Conservation (phyloP, 2,888 invertebrate genomes). For the Zaprionus lineosus region DNA sequence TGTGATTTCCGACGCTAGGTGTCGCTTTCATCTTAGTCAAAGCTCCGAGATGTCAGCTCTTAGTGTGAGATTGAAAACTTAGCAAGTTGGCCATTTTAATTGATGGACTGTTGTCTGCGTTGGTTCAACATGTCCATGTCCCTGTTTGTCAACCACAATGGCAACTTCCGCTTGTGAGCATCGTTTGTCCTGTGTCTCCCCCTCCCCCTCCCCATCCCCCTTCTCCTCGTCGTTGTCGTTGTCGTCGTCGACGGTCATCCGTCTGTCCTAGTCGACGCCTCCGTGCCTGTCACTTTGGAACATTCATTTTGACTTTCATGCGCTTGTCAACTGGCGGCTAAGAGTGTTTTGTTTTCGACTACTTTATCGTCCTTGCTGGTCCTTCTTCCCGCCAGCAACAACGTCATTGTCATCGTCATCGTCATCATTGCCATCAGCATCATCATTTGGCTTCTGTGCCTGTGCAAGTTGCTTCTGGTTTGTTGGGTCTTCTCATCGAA, state of each 20-base stretch:
- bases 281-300: slow-evolving; percentile 49
- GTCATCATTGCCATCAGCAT: slow-evolving; percentile 9
- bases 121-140: slow-evolving; percentile 37
- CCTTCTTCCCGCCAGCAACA: background rate
- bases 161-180: slow-evolving; percentile 38
- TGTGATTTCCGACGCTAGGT: slow-evolving; percentile 7
- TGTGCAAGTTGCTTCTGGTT: no score
- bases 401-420: slow-evolving; percentile 14
- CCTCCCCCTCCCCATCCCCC: background rate
- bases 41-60: slow-evolving; percentile 33
- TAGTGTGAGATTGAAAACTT: slow-evolving; percentile 48
- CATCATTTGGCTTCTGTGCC: slow-evolving; percentile 20
- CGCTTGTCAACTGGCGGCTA: slow-evolving; percentile 57
- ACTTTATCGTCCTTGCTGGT: slow-evolving; percentile 34
- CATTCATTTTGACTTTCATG: slow-evolving; percentile 68
- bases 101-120: slow-evolving; percentile 42
- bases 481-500: no score
- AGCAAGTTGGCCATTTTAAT: slow-evolving; percentile 40
- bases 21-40: slow-evolving; percentile 30
- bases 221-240: no score
- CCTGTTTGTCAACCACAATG: slow-evolving; percentile 59
- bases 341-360: slow-evolving; percentile 62
- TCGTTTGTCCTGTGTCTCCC: slow-evolving; percentile 7
- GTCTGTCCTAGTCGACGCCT: slow-evolving; percentile 6
- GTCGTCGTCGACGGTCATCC: no score